These are phyloP conservation scores for Temnothorax ravouxi DNA, from an alignment of 2,888 invertebrate genomes.

Conservation along the genomic window DNA sequence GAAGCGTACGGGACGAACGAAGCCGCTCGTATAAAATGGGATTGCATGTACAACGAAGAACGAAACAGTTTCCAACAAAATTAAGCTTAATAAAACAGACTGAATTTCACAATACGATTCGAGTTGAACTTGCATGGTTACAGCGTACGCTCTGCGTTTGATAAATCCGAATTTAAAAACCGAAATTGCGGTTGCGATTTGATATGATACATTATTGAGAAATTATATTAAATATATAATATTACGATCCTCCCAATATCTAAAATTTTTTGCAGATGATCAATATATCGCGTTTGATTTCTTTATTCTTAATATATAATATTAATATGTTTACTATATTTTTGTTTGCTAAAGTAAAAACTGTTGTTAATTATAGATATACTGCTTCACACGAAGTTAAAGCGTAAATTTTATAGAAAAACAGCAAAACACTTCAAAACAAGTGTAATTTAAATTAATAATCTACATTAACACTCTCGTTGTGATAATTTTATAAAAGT, in stretches of 20 bases:
- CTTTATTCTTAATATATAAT: not conserved
- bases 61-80: not conserved
- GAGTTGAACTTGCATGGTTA: constrained; percentile 8
- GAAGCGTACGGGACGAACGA: not conserved
- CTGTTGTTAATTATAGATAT: not conserved
- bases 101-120: not conserved
- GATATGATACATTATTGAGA: not conserved
- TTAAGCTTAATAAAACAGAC: not conserved
- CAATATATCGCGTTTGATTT: not conserved
- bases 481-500: not conserved
- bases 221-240: not conserved
- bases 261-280: not conserved
- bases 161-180: constrained; percentile 6
- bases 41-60: not conserved
- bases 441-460: not conserved
- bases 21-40: not conserved
- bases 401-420: not conserved
- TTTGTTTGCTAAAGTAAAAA: not conserved
- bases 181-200: not conserved
- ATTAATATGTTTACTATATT: not conserved
- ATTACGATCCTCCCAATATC: not conserved
- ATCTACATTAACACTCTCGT: not conserved
- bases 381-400: not conserved
- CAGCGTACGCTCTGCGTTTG: constrained; percentile 10
- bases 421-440: not conserved